Evolutionary conservation across 2,797 vertebrate species (phyloP).

Genomic region (Ceryle rudis): DNA sequence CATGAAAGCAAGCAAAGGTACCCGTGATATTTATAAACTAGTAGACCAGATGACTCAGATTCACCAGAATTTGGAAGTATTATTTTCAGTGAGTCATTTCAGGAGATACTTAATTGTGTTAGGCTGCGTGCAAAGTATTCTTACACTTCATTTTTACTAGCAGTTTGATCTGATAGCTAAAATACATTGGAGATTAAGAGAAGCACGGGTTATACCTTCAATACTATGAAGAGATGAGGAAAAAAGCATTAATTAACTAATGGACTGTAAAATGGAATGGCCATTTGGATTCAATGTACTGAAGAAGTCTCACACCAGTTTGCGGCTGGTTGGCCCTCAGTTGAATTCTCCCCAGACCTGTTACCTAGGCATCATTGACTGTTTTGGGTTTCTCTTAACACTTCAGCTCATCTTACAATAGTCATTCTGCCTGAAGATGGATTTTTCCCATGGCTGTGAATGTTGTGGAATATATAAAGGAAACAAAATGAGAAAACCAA

Average conservation of each 20-base stretch:
- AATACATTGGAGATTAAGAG: not conserved
- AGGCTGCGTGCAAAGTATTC: slow-evolving; percentile 29
- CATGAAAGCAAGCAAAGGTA: slow-evolving; percentile 44
- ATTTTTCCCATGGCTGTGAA: not conserved
- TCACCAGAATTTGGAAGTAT: not conserved
- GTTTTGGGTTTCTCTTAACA: not conserved
- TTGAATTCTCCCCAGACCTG: not conserved
- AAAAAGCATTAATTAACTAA: not conserved
- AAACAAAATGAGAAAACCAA: not conserved
- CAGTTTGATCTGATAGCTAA: not conserved
- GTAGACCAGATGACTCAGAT: slow-evolving; percentile 32
- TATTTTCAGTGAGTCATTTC: slow-evolving; percentile 34
- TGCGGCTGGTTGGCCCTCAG: not conserved
- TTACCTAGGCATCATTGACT: not conserved
- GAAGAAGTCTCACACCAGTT: not conserved
- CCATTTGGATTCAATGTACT: not conserved
- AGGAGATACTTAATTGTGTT: slow-evolving; percentile 4
- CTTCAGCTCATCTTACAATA: not conserved
- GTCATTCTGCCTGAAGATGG: not conserved
- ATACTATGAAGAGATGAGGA: not conserved
- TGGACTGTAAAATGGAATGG: not conserved
- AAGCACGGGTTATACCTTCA: not conserved
- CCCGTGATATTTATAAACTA: slow-evolving; percentile 53
- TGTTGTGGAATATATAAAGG: not conserved
- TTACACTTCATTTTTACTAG: slow-evolving; percentile 5